Evolutionary conservation across 2,797 vertebrate genomes (phyloP), one percentile per base, ranked within the genome.

Genomic region (Tenualosa thibaudeaui): DNA sequence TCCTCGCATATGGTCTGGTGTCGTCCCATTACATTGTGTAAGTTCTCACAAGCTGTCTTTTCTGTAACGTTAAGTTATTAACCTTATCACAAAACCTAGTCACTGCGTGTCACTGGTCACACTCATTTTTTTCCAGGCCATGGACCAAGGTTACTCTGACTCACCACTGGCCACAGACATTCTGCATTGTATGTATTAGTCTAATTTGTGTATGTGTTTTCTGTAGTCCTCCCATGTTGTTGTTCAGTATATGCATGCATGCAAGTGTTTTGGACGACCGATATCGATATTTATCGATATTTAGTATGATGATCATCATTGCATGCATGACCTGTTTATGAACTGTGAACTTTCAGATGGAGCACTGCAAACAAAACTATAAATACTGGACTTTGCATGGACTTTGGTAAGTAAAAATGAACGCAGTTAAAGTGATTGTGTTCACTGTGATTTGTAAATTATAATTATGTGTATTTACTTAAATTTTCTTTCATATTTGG

Each of bases 101-200:
- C 6, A 2, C n/a, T 46, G 9, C 17, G 2, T 46, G 31, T 31
- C 31, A 31, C 31, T 31, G 31, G 31, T 31, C 31, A 31, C 26
- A 75, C 60, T 56, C 15, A 31, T 81, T 81, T 65, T 17, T 2
- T 90, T 90, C 86, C 89, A 96, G 96, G 5, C 89, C 92, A 88
- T 96, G 95, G 96, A 94, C 87, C 49, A 95, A 94, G 87, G 86
- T 96, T 86, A 95, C 95, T 86, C 89, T 96, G 89, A 96, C 94
- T 82, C 95, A 96, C 49, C 95, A 96, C 81, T 96, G 96, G 96
- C 96, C 96, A n/a, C 78, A 1, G 43, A 95, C 95, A 40, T 95
- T 96, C 90, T 96, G 96, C 84, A 85, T 3, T 40, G 96, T 96
- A 86, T 92, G 93, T 92, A 78, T 84, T 65, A 56, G 6, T 4